These are phyloP conservation scores for Muntiacus muntjak DNA, from an alignment of 2,113 vertebrate genomes.

Conservation along the genomic window DNA sequence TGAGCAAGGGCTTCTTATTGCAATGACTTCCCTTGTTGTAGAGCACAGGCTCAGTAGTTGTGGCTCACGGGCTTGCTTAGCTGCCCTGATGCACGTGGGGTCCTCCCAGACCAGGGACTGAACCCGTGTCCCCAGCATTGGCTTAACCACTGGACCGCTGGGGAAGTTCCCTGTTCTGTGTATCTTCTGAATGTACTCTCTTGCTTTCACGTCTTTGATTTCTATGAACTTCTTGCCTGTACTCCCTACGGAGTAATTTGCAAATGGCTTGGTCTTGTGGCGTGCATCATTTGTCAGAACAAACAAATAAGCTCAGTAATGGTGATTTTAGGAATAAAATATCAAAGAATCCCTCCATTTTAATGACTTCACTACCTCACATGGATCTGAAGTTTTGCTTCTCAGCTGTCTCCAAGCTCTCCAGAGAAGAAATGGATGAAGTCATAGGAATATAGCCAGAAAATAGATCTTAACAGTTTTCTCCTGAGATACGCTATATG, in stretches of 20 bases:
- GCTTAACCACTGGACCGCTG: background rate
- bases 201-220: background rate
- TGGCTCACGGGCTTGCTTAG: background rate
- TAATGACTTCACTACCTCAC: background rate
- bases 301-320: background rate
- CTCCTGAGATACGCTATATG: slow-evolving; percentile 48
- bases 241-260: background rate
- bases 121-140: background rate
- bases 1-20: background rate
- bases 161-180: background rate
- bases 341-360: background rate
- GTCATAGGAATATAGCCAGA: slow-evolving; percentile 10
- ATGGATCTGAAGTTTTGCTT: background rate
- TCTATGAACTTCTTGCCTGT: background rate
- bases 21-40: background rate
- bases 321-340: background rate
- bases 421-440: slow-evolving; percentile 14
- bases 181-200: background rate
- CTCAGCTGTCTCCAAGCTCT: slow-evolving; percentile 16
- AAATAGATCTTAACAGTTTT: slow-evolving; percentile 54
- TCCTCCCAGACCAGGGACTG: background rate
- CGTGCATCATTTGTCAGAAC: background rate
- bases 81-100: background rate
- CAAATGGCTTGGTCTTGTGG: background rate
- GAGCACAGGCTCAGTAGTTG: background rate